Conservation (phyloP, 2,888 invertebrate genomes). For the Dasysyrphus tricinctus region DNA sequence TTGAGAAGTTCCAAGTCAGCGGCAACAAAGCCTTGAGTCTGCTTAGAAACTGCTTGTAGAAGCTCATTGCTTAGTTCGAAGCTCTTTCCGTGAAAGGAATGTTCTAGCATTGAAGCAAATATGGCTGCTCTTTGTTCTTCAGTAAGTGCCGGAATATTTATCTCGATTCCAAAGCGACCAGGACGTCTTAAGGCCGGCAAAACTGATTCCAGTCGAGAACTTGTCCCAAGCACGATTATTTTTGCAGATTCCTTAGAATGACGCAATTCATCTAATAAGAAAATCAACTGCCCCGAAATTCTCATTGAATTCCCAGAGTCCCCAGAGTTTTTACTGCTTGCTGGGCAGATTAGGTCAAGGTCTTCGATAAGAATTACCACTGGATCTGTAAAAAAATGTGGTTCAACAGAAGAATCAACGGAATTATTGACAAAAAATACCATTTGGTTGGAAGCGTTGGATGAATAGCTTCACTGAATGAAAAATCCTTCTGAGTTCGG, state of each 20-base stretch:
- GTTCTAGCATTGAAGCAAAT: slow-evolving; percentile 79
- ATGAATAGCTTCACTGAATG: slow-evolving; percentile 81
- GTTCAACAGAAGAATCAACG: neutral
- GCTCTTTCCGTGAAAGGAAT: slow-evolving; percentile 60
- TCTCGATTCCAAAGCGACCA: slow-evolving; percentile 85
- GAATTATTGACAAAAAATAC: slow-evolving; percentile 61
- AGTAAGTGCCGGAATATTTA: slow-evolving; percentile 84
- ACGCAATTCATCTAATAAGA: slow-evolving; percentile 84
- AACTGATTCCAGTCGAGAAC: slow-evolving; percentile 84
- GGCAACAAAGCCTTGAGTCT: slow-evolving; percentile 86
- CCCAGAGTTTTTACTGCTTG: slow-evolving; percentile 76
- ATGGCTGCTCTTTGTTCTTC: slow-evolving; percentile 83
- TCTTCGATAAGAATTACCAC: slow-evolving; percentile 83
- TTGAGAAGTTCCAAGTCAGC: slow-evolving; percentile 85
- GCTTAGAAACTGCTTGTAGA: slow-evolving; percentile 80
- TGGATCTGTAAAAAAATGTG: slow-evolving; percentile 77
- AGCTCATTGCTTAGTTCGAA: slow-evolving; percentile 77
- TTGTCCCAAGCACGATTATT: slow-evolving; percentile 85
- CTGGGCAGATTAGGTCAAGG: slow-evolving; percentile 83
- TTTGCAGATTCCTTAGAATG: slow-evolving; percentile 76
- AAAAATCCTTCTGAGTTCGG: slow-evolving; percentile 83
- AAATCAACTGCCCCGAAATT: slow-evolving; percentile 83
- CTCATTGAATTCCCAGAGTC: slow-evolving; percentile 82
- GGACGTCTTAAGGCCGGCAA: slow-evolving; percentile 84
- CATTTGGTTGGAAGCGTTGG: slow-evolving; percentile 80